These are phyloP conservation scores for Chlorospingus flavigularis DNA, from an alignment of 2,797 vertebrate genomes.

Conservation along the genomic window DNA sequence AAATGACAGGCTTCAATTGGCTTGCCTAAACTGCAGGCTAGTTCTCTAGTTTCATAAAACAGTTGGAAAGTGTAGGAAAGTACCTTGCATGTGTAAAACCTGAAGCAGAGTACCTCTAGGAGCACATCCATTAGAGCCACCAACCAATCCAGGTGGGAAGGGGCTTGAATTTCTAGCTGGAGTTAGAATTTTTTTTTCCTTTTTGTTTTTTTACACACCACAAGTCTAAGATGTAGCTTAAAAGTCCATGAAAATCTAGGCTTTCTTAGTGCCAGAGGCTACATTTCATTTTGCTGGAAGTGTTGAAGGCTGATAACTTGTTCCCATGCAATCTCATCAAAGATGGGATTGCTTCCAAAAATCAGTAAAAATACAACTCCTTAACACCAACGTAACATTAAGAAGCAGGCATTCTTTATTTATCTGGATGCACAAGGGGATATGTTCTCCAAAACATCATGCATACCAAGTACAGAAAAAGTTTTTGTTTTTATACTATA, in stretches of 20 bases:
- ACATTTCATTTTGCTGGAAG: not conserved
- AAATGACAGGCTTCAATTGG: not conserved
- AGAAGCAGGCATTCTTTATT: not conserved
- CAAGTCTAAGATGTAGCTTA: not conserved
- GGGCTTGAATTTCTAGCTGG: not conserved
- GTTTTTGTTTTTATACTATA: not conserved
- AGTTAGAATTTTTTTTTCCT: not conserved
- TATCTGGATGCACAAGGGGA: rapidly evolving
- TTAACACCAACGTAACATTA: not conserved
- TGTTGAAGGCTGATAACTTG: not conserved
- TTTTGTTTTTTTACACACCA: not conserved
- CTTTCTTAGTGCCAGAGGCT: not conserved
- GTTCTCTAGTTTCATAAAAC: not conserved
- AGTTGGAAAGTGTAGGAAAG: not conserved
- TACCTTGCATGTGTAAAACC: not conserved
- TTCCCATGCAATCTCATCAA: not conserved
- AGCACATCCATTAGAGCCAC: not conserved
- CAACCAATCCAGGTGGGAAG: not conserved
- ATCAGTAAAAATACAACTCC: not conserved
- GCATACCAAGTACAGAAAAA: not conserved
- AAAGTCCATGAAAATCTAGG: not conserved
- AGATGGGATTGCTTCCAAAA: not conserved
- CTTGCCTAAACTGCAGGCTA: not conserved
- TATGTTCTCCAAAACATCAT: not conserved
- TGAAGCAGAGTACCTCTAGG: not conserved